Evolutionary conservation across 2,113 vertebrate species (phyloP).

Genomic region (Meles meles): DNA sequence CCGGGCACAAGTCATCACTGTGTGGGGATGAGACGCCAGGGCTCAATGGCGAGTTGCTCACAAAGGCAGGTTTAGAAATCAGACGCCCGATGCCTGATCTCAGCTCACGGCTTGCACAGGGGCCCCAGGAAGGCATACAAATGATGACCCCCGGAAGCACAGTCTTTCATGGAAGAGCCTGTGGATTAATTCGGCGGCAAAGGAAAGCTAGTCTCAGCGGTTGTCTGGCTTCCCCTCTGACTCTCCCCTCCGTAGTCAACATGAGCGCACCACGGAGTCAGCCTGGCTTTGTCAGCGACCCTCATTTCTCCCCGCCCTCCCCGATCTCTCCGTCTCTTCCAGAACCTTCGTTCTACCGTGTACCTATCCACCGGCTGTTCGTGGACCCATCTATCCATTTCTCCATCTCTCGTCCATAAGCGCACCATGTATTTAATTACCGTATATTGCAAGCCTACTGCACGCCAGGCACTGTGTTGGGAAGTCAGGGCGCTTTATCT

Average conservation of each 20-base stretch:
- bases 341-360: not conserved
- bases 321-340: not conserved
- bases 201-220: not conserved
- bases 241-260: not conserved
- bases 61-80: slow-evolving; percentile 26
- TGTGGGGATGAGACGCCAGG: not conserved
- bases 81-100: not conserved
- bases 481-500: not conserved
- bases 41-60: slow-evolving; percentile 9
- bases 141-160: not conserved
- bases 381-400: not conserved
- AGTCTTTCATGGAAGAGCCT: not conserved
- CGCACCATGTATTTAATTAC: not conserved
- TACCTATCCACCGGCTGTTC: not conserved
- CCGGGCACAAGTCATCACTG: not conserved
- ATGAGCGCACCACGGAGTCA: not conserved
- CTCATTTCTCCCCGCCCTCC: not conserved
- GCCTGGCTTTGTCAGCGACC: not conserved
- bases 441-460: not conserved
- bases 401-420: not conserved
- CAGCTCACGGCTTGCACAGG: not conserved
- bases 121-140: not conserved
- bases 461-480: not conserved
- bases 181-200: not conserved
- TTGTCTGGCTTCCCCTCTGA: not conserved